Percentiles rank a stretch among this genome's conserved stretches.
phyloP scores from a whole-genome alignment of 2,113 vertebrate genomes.

The Eleginops maclovinus region DNA sequence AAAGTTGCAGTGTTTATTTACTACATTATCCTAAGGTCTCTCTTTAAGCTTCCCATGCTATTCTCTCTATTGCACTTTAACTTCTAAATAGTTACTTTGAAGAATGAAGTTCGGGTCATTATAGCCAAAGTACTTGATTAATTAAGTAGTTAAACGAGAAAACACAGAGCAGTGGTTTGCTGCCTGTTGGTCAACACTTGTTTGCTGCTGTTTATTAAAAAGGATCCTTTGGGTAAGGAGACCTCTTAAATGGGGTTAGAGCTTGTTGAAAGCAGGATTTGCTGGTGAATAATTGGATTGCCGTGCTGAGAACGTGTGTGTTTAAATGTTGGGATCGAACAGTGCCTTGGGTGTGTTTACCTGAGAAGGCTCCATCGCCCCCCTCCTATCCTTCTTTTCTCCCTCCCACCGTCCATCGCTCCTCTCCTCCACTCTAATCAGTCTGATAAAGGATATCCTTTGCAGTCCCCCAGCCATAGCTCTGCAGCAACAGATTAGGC shows the following conservation, averaged over 20 bases:
- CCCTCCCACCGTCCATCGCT: slow-evolving; percentile 47
- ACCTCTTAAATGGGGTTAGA: slow-evolving; percentile 77
- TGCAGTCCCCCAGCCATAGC: slow-evolving; percentile 64
- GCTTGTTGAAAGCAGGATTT: slow-evolving; percentile 71
- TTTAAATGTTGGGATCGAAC: slow-evolving; percentile 74
- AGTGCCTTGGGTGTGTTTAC: slow-evolving; percentile 78
- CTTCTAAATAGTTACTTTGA: slow-evolving; percentile 63
- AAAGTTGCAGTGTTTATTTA: slow-evolving; percentile 25
- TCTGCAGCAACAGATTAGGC: slow-evolving; percentile 66
- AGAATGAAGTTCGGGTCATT: slow-evolving; percentile 57
- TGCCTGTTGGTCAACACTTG: slow-evolving; percentile 67
- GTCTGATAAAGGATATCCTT: slow-evolving; percentile 69
- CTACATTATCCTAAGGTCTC: slow-evolving; percentile 24
- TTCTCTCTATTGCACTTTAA: slow-evolving; percentile 16
- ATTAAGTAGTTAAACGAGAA: slow-evolving; percentile 65
- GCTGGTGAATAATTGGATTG: slow-evolving; percentile 80
- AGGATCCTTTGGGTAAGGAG: slow-evolving; percentile 68
- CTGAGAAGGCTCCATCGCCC: slow-evolving; percentile 51
- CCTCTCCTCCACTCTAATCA: slow-evolving; percentile 64
- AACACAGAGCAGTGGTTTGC: slow-evolving; percentile 63
- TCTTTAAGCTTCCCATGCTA: slow-evolving; percentile 35
- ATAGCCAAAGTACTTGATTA: slow-evolving; percentile 63
- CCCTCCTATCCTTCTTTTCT: slow-evolving; percentile 52
- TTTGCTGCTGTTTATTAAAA: slow-evolving; percentile 76
- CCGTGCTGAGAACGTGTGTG: slow-evolving; percentile 62